Evolutionary conservation across 1,140 invertebrate genomes (phyloP), one percentile per base, ranked within the genome.

Genomic region (Meloidogyne exigua): DNA sequence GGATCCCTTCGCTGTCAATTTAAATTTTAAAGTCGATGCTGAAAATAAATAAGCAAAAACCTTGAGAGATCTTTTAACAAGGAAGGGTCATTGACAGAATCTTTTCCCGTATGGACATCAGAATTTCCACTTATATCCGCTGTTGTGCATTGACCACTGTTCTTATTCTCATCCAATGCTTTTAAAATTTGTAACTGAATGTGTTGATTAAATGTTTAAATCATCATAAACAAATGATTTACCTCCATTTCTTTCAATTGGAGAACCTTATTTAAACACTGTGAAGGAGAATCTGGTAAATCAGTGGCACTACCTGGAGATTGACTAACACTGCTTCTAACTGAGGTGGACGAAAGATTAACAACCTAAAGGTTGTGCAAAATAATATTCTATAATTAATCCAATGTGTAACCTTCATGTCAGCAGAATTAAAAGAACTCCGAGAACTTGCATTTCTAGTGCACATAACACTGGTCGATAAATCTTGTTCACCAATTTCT

Each of bases 271-370:
- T 76, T 76, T 4, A 57, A 42, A 42, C 76, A 78, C 25, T 78
- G 76, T 0, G 76, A 78, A 21, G 76, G 76, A 15, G 76, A 78
- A 39, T 78, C 76, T 11, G 76, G 76, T 39, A 78, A 64, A 26
- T 78, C 76, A 18, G 76, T 66, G 26, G 42, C 23, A 76, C 76
- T 78, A 12, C 64, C 42, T 42, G 76, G 76, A 11, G 76, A 78
- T 9, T 78, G 25, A n/a, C 21, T 62, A 7, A 44, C 76, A 68
- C 76, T 78, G 65, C 39, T 78, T 36, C 72, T 3, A 1, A 26
- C 26, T 9, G 72, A 73, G 12, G 62, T 73, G 57, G 57, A 57
- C 0, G 72, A 39, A 21, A 62, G 21, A 32, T 73, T 65, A 23
- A 21, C 28, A 73, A 36, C 21, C 72, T 73, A 23, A 13, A 26